Percentiles rank a stretch among this genome's conserved stretches.
Conservation (phyloP, 2,888 invertebrate species). For the Drosophila atroscutellata region DNA sequence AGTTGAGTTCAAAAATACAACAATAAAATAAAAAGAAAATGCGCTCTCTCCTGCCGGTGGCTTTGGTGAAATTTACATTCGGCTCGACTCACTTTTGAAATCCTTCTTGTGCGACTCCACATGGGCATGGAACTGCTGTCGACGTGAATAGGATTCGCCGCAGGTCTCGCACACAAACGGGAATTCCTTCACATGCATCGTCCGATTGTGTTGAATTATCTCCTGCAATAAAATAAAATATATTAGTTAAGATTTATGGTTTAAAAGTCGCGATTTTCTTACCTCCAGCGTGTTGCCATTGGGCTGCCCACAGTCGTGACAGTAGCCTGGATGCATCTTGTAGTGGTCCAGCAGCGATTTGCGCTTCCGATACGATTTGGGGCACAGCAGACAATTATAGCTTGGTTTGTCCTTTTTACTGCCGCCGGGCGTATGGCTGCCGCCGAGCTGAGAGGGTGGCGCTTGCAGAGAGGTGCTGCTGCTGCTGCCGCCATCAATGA, state of each 20-base stretch:
- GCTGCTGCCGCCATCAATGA: constrained; percentile 83
- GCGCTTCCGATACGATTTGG: constrained; percentile 84
- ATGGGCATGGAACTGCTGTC: constrained; percentile 85
- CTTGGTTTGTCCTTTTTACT: constrained; percentile 83
- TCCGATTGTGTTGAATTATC: constrained; percentile 84
- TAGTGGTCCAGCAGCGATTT: constrained; percentile 84
- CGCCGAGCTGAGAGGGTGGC: constrained; percentile 69
- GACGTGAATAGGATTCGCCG: constrained; percentile 84
- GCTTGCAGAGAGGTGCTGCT: constrained; percentile 82
- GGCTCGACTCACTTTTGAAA: constrained; percentile 84
- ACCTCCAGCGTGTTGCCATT: constrained; percentile 84
- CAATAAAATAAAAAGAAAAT: background rate
- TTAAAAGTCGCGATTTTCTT: background rate
- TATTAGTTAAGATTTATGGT: background rate
- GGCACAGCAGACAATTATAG: constrained; percentile 83
- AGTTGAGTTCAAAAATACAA: background rate
- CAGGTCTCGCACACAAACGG: constrained; percentile 85
- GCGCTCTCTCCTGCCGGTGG: constrained; percentile 7
- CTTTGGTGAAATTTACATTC: constrained; percentile 81
- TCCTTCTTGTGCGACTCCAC: constrained; percentile 85
- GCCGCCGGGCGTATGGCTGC: constrained; percentile 56
- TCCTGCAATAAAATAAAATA: constrained; percentile 67
- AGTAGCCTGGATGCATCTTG: constrained; percentile 84
- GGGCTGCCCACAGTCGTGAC: constrained; percentile 84
- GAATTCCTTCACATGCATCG: constrained; percentile 84